Evolutionary conservation across 2,888 invertebrate genomes (phyloP), one percentile per base, ranked within the genome.

Genomic region (Leucophenga maculata): DNA sequence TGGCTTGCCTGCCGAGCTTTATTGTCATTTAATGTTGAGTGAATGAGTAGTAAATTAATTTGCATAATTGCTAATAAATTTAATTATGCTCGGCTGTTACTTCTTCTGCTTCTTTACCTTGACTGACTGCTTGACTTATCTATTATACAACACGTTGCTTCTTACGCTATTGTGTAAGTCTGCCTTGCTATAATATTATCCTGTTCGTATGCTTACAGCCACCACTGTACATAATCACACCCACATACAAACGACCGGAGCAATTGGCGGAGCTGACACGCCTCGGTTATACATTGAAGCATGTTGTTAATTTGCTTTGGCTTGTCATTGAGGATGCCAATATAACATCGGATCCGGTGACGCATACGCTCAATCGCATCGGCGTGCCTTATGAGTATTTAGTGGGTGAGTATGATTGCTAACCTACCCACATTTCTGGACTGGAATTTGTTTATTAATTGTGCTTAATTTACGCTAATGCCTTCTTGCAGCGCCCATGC

Each of bases 221-320:
- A 74, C 91, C 92, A 18, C 83, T 93, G 75, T 93, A 92, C 82
- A 91, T 93, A 76, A 91, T 95, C 71, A 94, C 94, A 71, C 94
- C 94, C 72, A 94, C 94, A 48, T 93, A 93, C 85, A 90, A 91
- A 74, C 90, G 94, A 78, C 92, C 93, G 46, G 93, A 94, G 85
- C 95, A 96, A 88, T 91, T 94, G 81, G 93, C 96, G 8, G 95
- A 96, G 86, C 88, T 96, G 71, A 95, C 94, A 48, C 89, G 94
- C 73, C 88, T 95, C 74, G 91, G 92, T 1, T 92, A 94, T 77
- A 94, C 94, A 0, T 88, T 95, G 62, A 91, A 92, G 87, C 91
- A 92, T 85, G 91, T 94, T 22, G 89, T 90, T 69, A 92, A 92
- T 84, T 85, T 94, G 50, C 90, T 92, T 77, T 94, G 94, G 94